These are phyloP conservation scores for Callyntrura sp. DNA, from an alignment of 2,888 invertebrate genomes.

Conservation along the genomic window DNA sequence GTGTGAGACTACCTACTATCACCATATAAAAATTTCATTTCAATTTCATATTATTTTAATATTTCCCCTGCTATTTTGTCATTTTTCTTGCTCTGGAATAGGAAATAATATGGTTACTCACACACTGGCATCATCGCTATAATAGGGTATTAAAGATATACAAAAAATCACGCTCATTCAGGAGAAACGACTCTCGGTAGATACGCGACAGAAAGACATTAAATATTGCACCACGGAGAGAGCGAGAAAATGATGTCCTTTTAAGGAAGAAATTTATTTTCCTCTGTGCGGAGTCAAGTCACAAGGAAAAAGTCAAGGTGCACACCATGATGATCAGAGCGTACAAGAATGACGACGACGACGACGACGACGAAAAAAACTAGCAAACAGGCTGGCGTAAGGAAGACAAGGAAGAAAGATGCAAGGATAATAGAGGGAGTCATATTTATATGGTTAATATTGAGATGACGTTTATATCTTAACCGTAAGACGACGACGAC, in stretches of 20 bases:
- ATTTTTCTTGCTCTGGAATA: slow-evolving; percentile 44
- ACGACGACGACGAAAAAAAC: too few species aligned
- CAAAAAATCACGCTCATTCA: background rate
- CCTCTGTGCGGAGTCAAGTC: background rate
- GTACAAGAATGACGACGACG: slow-evolving; percentile 44
- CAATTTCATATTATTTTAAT: slow-evolving; percentile 36
- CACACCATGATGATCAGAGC: too few species aligned
- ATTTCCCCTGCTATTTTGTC: slow-evolving; percentile 7
- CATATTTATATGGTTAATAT: background rate
- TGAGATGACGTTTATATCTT: slow-evolving; percentile 55
- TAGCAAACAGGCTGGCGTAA: background rate
- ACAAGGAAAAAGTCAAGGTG: slow-evolving; percentile 55
- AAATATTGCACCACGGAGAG: slow-evolving; percentile 20
- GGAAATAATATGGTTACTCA: background rate
- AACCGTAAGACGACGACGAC: slow-evolving; percentile 8
- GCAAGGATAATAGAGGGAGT: slow-evolving; percentile 20
- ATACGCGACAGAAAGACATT: slow-evolving; percentile 17
- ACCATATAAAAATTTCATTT: slow-evolving; percentile 59
- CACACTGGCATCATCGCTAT: too few species aligned
- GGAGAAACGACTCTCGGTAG: background rate
- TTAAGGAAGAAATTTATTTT: slow-evolving; percentile 70
- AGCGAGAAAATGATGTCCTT: slow-evolving; percentile 73
- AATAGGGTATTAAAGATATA: too few species aligned
- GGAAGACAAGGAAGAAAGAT: background rate
- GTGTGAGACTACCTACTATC: background rate